Percentiles rank a stretch among this genome's conserved stretches.
These are phyloP conservation scores for Rhysida immarginata DNA, from an alignment of 1,140 invertebrate species.

Conservation along the genomic window DNA sequence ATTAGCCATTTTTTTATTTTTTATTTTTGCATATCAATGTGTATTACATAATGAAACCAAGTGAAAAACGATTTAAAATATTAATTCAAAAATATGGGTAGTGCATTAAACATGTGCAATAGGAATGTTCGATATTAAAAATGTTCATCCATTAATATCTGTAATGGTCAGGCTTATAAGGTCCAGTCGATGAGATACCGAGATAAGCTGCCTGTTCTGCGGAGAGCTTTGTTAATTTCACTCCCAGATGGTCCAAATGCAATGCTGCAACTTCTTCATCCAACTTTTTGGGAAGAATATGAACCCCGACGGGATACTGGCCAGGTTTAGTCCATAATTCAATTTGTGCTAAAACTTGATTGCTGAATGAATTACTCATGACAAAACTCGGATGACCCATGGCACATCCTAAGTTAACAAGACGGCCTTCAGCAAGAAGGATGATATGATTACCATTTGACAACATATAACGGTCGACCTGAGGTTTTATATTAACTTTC, in stretches of 20 bases:
- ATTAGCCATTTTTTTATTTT: too few species aligned
- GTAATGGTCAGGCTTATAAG: conserved; percentile 95
- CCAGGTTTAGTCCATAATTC: conserved; percentile 89
- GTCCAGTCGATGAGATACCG: conserved; percentile 70
- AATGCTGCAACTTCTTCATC: conserved; percentile 97
- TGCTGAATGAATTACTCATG: conserved; percentile 99
- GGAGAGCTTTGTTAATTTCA: conserved; percentile 85
- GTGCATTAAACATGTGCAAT: too few species aligned
- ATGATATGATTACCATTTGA: conserved; percentile 86
- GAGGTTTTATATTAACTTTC: conserved; percentile 94
- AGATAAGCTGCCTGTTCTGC: conserved; percentile 81
- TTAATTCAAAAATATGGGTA: too few species aligned
- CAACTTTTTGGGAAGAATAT: conserved; percentile 85
- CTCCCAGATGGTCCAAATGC: conserved; percentile 91
- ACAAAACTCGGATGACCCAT: conserved; percentile 98
- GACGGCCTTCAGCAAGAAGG: conserved; percentile 83
- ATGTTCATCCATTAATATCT: conserved; percentile 90
- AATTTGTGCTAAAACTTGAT: conserved; percentile 93
- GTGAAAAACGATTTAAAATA: too few species aligned
- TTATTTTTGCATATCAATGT: too few species aligned
- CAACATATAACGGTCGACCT: conserved; percentile 88
- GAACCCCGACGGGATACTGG: conserved; percentile 70
- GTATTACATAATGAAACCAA: too few species aligned
- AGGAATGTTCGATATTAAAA: too few species aligned
- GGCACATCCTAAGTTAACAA: conserved; percentile 97